Evolutionary conservation across 23 tunicate species (phyloP), one percentile per base, ranked within the genome.

Genomic region (Clavelina lepadiformis): DNA sequence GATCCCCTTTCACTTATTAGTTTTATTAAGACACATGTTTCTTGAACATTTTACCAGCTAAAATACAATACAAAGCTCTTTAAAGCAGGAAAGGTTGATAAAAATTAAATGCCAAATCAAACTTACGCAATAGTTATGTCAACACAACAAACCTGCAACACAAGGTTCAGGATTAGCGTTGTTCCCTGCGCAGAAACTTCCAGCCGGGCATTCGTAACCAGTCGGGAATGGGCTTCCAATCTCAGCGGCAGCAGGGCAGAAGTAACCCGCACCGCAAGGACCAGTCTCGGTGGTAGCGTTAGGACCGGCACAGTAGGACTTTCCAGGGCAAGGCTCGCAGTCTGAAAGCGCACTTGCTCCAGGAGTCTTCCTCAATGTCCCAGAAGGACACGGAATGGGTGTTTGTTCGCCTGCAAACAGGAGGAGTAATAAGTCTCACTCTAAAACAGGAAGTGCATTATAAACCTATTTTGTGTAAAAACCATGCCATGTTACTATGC

Each of bases 161-260:
- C 98, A 93, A 0, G 83, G 79, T 0, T 2, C 33, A 1, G 98
- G 88, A 18, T 68, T 29, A 15, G 94, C 7, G 8, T 74, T 37
- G 0, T 73, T 88, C 15, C 33, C 67, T 33, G 29, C 66, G 49
- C 98, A 93, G 56, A 45, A 85, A 45, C 34, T 36, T 11, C 98
- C 98, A 15, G 73, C 37, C 2, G 87, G 84, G 59, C 98, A 93
- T 68, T 93, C 88, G 66, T 67, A 93, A 5, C 79, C 94, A 1
- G 80, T 35, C 20, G 93, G 93, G 29, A 37, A 28, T 24, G 61
- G 36, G 37, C 32, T 70, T 0, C 71, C 3, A 0, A 79, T 83
- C 8, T 73, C 51, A 1, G 87, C 86, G 3, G 38, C 63, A 0
- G 79, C 71, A 0, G 98, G 98, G 46, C 98, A 93, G 64, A 78